These are phyloP conservation scores for Papilio gigon DNA, from an alignment of 2,888 invertebrate genomes.

Conservation along the genomic window DNA sequence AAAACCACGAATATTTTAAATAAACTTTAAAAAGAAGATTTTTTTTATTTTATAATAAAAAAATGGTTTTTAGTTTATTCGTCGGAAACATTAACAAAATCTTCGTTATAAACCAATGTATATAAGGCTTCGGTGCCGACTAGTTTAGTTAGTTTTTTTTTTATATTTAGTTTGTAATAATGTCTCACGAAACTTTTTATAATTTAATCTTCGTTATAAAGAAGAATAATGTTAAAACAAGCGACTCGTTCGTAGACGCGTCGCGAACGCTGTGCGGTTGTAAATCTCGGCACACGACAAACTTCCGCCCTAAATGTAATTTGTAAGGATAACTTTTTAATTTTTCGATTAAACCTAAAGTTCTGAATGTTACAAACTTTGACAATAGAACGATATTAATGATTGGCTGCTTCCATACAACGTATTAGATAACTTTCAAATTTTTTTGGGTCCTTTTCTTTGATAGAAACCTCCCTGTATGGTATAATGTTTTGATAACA, in stretches of 20 bases:
- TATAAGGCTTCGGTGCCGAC: too few relatives aligned
- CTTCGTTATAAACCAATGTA: neutral
- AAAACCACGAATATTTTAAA: too few relatives aligned
- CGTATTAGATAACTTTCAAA: slow-evolving; percentile 9
- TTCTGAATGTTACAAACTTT: slow-evolving; percentile 28
- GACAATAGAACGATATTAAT: slow-evolving; percentile 35
- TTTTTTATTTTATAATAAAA: too few relatives aligned
- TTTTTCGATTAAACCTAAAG: slow-evolving; percentile 39
- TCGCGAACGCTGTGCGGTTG: slow-evolving; percentile 28
- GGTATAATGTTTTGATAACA: neutral
- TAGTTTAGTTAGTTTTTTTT: too few relatives aligned
- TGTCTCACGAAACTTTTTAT: too few relatives aligned
- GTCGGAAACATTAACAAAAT: neutral
- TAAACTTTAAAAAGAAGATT: too few relatives aligned
- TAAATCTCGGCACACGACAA: slow-evolving; percentile 38
- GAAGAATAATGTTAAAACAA: slow-evolving; percentile 24
- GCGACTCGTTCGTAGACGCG: slow-evolving; percentile 15
- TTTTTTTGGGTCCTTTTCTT: slow-evolving; percentile 1
- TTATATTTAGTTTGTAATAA: too few relatives aligned
- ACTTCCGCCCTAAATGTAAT: slow-evolving; percentile 35
- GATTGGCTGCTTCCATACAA: slow-evolving; percentile 10
- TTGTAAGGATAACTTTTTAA: slow-evolving; percentile 39
- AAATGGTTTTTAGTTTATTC: neutral
- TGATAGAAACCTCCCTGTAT: too few relatives aligned
- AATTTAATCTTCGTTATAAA: neutral